Percentiles rank a stretch among this genome's conserved stretches.
Conservation (phyloP, 2,888 invertebrate species). For the Zygogramma bicolorata region DNA sequence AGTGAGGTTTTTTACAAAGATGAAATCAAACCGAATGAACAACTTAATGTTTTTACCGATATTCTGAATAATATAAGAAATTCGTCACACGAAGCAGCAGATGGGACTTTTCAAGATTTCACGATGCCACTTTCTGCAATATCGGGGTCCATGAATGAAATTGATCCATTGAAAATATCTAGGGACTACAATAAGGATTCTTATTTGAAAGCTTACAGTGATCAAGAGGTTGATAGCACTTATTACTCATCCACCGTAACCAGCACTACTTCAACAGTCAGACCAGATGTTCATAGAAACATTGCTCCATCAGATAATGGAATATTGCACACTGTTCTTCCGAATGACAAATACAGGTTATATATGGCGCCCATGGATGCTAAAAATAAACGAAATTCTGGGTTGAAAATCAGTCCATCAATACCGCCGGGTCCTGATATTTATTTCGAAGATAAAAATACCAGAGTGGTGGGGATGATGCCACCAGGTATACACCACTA, state of each 20-base stretch:
- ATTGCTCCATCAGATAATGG: not conserved
- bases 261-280: conserved; percentile 27
- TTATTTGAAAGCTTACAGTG: conserved; percentile 34
- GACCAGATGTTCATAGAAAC: conserved; percentile 21
- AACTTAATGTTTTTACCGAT: conserved; percentile 68
- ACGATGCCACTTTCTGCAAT: conserved; percentile 42
- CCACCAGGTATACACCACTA: conserved; percentile 54
- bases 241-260: conserved; percentile 18
- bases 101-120: conserved; percentile 29
- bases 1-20: conserved; percentile 65
- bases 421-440: not conserved
- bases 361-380: conserved; percentile 26
- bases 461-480: conserved; percentile 52
- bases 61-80: conserved; percentile 68
- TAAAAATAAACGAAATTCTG: conserved; percentile 6
- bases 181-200: conserved; percentile 19
- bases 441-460: conserved; percentile 33
- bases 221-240: conserved; percentile 29
- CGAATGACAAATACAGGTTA: conserved; percentile 20
- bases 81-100: conserved; percentile 46
- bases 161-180: not conserved
- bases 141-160: conserved; percentile 16
- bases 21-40: conserved; percentile 64
- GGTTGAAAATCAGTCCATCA: not conserved
- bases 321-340: not conserved